Percentiles rank a stretch among this genome's conserved stretches.
Conservation (phyloP, 2,797 vertebrate genomes). For the Distichodus sexfasciatus region DNA sequence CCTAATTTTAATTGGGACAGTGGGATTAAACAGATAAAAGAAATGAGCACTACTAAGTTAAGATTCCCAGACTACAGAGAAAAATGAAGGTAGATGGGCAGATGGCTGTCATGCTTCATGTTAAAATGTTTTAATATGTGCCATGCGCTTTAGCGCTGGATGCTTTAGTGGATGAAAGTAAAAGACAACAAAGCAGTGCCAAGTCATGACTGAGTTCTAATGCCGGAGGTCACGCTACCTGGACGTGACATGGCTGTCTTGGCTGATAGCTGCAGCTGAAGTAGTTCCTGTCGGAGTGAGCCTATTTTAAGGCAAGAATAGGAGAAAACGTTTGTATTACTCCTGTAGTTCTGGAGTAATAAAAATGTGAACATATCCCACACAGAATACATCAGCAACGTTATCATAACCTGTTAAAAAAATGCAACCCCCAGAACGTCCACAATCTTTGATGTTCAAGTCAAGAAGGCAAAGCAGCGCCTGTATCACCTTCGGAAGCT, state of each 20-base stretch:
- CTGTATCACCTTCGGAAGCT: no score
- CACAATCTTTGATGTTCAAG: no score
- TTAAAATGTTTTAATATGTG: slow-evolving; percentile 1
- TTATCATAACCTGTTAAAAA: no score
- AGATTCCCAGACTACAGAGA: not conserved
- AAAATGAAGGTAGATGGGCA: not conserved
- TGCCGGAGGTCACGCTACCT: slow-evolving; percentile 67
- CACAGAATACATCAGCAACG: no score
- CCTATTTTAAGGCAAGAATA: slow-evolving; percentile 62
- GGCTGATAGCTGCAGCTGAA: slow-evolving; percentile 78
- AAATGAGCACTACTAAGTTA: not conserved
- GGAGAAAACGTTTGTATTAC: slow-evolving; percentile 3
- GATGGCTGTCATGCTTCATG: not conserved
- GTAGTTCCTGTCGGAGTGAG: slow-evolving; percentile 79
- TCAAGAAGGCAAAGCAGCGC: no score
- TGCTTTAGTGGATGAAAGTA: slow-evolving; percentile 10
- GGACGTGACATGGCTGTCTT: slow-evolving; percentile 66
- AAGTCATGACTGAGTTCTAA: not conserved
- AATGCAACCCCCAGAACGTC: no score
- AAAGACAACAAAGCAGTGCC: no score
- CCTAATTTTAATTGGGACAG: not conserved
- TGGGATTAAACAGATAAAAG: no score
- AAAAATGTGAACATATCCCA: no score
- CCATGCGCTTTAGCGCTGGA: not conserved
- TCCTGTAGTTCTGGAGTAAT: no score